Percentiles rank a stretch among this genome's conserved stretches.
Evolutionary conservation across 2,888 invertebrate species (phyloP).

Genomic region (Phyllotreta cruciferae): DNA sequence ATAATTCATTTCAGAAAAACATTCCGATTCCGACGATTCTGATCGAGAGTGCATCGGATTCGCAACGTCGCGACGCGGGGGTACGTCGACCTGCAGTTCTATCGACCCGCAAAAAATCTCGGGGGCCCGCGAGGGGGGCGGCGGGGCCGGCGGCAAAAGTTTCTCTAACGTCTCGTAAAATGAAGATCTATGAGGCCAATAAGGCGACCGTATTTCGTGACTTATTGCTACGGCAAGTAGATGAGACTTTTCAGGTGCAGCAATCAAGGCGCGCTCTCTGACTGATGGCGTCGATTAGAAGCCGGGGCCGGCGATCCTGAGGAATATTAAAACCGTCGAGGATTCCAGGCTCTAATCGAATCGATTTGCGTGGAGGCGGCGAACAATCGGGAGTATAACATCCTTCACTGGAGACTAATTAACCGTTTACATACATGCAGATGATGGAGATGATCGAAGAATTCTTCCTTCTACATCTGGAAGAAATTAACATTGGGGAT

Average conservation of each 20-base stretch:
- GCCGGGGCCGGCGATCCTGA: slow-evolving; percentile 43
- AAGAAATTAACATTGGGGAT: no score
- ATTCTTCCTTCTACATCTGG: no score
- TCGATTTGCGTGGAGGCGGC: no score
- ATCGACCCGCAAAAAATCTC: slow-evolving; percentile 13
- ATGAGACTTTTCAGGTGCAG: slow-evolving; percentile 49
- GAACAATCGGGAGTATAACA: no score
- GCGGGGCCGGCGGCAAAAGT: slow-evolving; percentile 32
- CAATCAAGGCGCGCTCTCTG: slow-evolving; percentile 43
- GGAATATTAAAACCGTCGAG: slow-evolving; percentile 36
- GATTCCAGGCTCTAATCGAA: neutral
- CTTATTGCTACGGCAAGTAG: slow-evolving; percentile 46
- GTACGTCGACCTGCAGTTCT: slow-evolving; percentile 2
- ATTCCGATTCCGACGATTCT: no score
- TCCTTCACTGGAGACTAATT: no score
- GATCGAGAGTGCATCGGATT: no score
- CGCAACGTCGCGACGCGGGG: no score
- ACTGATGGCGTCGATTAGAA: slow-evolving; percentile 33
- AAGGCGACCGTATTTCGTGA: slow-evolving; percentile 52
- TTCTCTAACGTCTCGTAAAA: slow-evolving; percentile 49
- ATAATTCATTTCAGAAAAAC: slow-evolving; percentile 22
- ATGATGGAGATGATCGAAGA: no score
- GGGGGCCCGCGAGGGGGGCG: neutral
- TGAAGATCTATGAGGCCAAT: slow-evolving; percentile 56
- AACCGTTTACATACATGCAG: no score